These are phyloP conservation scores for Menura novaehollandiae DNA, from an alignment of 2,113 vertebrate genomes.

Conservation along the genomic window DNA sequence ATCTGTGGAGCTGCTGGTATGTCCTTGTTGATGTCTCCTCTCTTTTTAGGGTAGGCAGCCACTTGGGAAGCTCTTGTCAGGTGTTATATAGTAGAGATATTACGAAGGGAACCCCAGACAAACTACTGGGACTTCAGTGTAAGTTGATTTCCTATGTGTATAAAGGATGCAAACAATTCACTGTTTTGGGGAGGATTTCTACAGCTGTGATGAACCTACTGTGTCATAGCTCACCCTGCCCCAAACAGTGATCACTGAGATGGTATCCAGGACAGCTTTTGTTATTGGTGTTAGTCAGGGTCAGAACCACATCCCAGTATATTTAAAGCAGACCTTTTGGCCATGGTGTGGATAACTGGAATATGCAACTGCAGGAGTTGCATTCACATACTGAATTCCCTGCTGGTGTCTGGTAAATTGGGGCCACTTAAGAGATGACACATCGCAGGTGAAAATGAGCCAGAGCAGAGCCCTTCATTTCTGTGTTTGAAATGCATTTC, in stretches of 20 bases:
- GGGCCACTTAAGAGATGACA: background rate
- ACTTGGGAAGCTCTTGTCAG: background rate
- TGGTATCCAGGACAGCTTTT: background rate
- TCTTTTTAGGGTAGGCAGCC: background rate
- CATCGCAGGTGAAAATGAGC: background rate
- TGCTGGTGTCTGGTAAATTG: background rate
- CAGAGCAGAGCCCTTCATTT: background rate
- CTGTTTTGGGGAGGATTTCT: background rate
- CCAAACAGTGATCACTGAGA: background rate
- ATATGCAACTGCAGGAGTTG: background rate
- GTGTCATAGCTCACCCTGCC: background rate
- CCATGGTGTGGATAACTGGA: background rate
- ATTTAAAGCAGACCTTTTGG: background rate
- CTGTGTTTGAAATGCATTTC: background rate
- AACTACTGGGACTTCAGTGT: background rate
- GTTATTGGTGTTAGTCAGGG: background rate
- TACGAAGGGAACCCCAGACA: background rate
- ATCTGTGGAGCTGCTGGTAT: background rate
- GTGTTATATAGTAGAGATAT: background rate
- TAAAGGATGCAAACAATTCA: background rate
- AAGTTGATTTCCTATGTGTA: background rate
- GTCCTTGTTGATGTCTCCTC: background rate
- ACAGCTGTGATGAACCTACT: background rate
- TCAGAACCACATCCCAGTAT: background rate
- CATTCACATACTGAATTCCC: background rate